phyloP scores from a whole-genome alignment of 2,888 invertebrate species.

The Busseola fusca region DNA sequence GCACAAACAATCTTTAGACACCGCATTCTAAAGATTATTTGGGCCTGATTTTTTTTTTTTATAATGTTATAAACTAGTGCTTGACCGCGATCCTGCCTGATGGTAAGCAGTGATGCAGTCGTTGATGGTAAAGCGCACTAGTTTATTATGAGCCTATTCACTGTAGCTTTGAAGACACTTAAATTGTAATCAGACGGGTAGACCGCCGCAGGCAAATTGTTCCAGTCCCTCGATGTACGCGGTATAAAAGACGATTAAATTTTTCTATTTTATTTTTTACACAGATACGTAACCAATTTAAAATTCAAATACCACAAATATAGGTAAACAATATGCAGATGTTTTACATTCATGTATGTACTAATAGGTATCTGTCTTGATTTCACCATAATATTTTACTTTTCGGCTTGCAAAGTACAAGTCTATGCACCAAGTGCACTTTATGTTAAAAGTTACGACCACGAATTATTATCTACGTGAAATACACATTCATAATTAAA shows the following conservation, averaged over 20 bases:
- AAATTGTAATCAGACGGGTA: no score
- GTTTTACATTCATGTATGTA: neutral
- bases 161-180: no score
- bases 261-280: neutral
- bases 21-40: neutral
- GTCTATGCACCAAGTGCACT: neutral
- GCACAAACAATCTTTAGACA: neutral
- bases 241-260: no score
- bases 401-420: neutral
- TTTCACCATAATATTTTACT: neutral
- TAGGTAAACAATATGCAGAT: neutral
- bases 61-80: no score
- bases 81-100: no score
- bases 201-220: no score
- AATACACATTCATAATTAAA: neutral
- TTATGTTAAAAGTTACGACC: neutral
- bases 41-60: no score
- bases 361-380: neutral
- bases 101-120: no score
- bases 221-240: no score
- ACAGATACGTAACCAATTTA: neutral
- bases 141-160: no score
- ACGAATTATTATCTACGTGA: neutral
- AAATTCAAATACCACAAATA: neutral
- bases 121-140: no score